Evolutionary conservation across 2,797 vertebrate genomes (phyloP).

Genomic region (Ctenochaetus hawaiiensis): DNA sequence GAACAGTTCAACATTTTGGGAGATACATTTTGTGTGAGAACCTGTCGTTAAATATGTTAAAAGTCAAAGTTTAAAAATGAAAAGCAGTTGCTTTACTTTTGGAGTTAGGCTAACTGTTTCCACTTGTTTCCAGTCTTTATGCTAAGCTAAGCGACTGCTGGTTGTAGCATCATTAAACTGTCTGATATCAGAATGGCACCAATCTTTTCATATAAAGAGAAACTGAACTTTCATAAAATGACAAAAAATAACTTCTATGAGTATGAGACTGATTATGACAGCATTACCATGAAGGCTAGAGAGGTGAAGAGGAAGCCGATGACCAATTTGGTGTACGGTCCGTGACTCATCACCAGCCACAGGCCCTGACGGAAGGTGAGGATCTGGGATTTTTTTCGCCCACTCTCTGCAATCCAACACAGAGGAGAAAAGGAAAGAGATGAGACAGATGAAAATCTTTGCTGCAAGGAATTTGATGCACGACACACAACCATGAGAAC

Average conservation of each 20-base stretch:
- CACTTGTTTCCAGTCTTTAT: neutral
- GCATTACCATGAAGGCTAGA: slow-evolving; percentile 93
- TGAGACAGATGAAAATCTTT: neutral
- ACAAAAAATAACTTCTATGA: neutral
- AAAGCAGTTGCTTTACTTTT: neutral
- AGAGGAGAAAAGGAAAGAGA: slow-evolving; percentile 8
- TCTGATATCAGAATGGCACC: neutral
- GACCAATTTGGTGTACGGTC: slow-evolving; percentile 92
- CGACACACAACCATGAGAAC: neutral
- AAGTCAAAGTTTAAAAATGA: neutral
- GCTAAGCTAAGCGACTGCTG: neutral
- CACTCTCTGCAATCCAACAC: slow-evolving; percentile 77
- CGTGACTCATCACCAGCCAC: slow-evolving; percentile 89
- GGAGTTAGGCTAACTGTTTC: neutral
- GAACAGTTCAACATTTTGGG: neutral
- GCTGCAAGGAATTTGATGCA: neutral
- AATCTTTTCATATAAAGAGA: neutral
- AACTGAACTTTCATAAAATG: neutral
- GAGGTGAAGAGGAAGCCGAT: slow-evolving; percentile 95
- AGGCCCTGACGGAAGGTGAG: slow-evolving; percentile 89
- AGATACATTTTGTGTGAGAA: neutral
- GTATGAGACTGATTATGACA: neutral
- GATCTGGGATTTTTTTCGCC: slow-evolving; percentile 72
- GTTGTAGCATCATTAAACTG: neutral
- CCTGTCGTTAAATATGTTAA: neutral